Conservation (phyloP, 64 coral and sea anemone genomes). For the Actinia equina region DNA sequence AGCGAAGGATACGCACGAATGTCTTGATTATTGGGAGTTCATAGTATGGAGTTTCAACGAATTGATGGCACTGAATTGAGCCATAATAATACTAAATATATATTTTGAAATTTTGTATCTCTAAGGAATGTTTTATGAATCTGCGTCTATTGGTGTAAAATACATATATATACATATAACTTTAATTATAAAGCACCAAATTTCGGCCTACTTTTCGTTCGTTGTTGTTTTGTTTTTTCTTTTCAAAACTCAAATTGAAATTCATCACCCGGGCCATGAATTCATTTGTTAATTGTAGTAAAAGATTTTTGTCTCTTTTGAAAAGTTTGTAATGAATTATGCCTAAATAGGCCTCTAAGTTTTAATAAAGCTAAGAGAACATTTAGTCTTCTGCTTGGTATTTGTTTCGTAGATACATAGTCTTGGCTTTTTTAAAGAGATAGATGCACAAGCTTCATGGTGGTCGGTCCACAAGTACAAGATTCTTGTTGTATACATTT, state of each 20-base stretch:
- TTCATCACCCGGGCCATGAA: not conserved
- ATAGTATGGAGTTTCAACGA: not conserved
- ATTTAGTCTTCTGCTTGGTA: slow-evolving; percentile 28
- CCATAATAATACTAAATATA: slow-evolving; percentile 43
- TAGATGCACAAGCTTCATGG: not conserved
- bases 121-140: slow-evolving; percentile 77
- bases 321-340: slow-evolving; percentile 67
- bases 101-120: slow-evolving; percentile 82
- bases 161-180: not conserved
- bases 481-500: not conserved
- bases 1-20: not conserved
- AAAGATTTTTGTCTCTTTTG: slow-evolving; percentile 13
- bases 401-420: not conserved
- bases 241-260: not conserved
- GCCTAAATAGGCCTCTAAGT: slow-evolving; percentile 59
- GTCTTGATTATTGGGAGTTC: not conserved
- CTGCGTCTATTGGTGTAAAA: slow-evolving; percentile 8
- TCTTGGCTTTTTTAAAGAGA: not conserved
- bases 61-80: not conserved
- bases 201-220: not conserved
- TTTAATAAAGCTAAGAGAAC: slow-evolving; percentile 61
- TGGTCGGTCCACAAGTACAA: not conserved
- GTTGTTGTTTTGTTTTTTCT: not conserved
- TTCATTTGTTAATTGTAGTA: slow-evolving; percentile 15
- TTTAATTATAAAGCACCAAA: not conserved